Base-by-base conservation (phyloP, 2,113 vertebrate species). In the Pseudolaguvia tuberculata region DNA sequence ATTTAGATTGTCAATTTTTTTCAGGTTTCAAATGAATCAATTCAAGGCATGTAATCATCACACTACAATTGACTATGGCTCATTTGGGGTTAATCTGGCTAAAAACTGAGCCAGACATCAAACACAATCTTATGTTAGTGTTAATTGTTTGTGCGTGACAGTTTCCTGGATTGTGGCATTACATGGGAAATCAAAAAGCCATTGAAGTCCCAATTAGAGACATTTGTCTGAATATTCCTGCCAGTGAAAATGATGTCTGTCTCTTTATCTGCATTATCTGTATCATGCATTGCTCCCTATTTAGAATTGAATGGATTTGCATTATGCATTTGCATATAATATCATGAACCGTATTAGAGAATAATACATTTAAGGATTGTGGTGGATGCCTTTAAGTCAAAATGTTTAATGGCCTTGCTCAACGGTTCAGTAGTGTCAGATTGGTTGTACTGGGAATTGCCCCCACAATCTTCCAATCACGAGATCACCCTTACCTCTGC, bases 31-130 rank as follows among this genome's bases (percentile, higher is more conserved):
- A 10, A n/a, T 5, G 1, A 31, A 45, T 62, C 31, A 51, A 52
- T 67, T 59, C 11, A 65, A 75, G 45, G 56, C 31, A 5, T 75
- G 31, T n/a, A 7, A 31, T 67, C 25, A 68, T 71, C 68, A 67
- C 23, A 66, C 67, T 51, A 29, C 25, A 5, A 69, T 68, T 35
- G 27, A 14, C 11, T 13, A 78, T 53, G 66, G 70, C 39, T 66
- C 53, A 66, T 81, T 74, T 66, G 53, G 53, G 71, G 65, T 69
- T 71, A 76, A 62, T 73, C 71, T 73, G 27, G 52, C 12, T 78
- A 66, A 67, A 66, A 59, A 53, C 51, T 53, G 45, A 57, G 20
- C 5, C 31, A 71, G 51, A 80, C 73, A 53, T 80, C 73, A 78
- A 77, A 74, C 45, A 8, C 39, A 17, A 45, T 35, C 42, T 12